Conservation (phyloP, 2,113 vertebrate genomes). For the Cottus gobio region DNA sequence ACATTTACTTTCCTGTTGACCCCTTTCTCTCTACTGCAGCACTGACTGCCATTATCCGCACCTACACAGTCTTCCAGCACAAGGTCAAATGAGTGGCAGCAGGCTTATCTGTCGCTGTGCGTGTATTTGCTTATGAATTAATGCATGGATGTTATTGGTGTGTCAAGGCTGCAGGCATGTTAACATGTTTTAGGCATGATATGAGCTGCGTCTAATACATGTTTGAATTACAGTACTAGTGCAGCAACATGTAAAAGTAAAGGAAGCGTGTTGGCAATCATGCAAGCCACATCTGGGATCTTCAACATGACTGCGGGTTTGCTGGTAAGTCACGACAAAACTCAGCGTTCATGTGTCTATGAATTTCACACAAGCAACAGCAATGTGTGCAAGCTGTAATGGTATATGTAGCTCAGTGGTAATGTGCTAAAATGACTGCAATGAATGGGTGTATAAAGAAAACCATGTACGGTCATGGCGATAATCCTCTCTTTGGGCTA, state of each 20-base stretch:
- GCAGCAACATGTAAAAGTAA: constrained; percentile 47
- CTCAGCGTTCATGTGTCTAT: constrained; percentile 38
- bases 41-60: constrained; percentile 39
- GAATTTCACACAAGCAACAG: constrained; percentile 37
- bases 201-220: constrained; percentile 55
- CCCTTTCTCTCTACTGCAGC: constrained; percentile 22
- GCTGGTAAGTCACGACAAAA: constrained; percentile 47
- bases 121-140: constrained; percentile 36
- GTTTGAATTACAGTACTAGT: constrained; percentile 52
- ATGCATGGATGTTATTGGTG: constrained; percentile 58
- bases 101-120: constrained; percentile 42
- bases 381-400: constrained; percentile 31
- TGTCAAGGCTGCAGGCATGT: constrained; percentile 44
- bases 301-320: constrained; percentile 43
- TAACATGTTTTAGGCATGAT: constrained; percentile 38
- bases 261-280: constrained; percentile 33
- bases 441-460: constrained; percentile 40
- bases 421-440: constrained; percentile 20
- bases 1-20: constrained; percentile 60
- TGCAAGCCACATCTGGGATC: constrained; percentile 51
- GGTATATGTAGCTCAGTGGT: constrained; percentile 22
- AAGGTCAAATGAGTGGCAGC: constrained; percentile 53
- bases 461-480: constrained; percentile 36
- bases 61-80: constrained; percentile 31
- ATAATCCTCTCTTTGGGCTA: constrained; percentile 55